phyloP scores from a whole-genome alignment of 1,140 invertebrate species.

The Parasteatoda tepidariorum region DNA sequence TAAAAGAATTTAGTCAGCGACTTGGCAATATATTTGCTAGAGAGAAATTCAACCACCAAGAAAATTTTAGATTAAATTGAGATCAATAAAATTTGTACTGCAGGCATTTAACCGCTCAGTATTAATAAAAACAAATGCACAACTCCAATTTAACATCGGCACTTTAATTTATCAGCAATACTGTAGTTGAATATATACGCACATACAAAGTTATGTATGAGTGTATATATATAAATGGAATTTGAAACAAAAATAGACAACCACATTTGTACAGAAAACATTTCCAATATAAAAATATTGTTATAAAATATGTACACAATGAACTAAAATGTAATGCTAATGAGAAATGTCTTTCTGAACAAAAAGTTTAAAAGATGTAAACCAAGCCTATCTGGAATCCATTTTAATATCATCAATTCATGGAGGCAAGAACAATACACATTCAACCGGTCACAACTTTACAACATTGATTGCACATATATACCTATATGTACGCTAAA shows the following conservation, averaged over 20 bases:
- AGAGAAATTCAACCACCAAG: too few relatives aligned
- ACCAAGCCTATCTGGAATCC: conserved; percentile 29
- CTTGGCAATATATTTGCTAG: too few relatives aligned
- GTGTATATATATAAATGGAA: neutral
- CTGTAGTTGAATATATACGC: conserved; percentile 23
- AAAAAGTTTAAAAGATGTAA: conserved; percentile 46
- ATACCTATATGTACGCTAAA: neutral
- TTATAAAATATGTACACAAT: conserved; percentile 59
- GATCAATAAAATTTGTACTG: too few relatives aligned
- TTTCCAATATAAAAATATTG: conserved; percentile 60
- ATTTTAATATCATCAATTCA: conserved; percentile 28
- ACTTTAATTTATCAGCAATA: conserved; percentile 53
- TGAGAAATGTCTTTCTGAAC: conserved; percentile 30
- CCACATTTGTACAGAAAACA: conserved; percentile 59
- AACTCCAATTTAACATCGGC: conserved; percentile 15
- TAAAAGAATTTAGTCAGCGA: too few relatives aligned
- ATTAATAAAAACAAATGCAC: neutral
- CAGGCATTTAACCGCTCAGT: too few relatives aligned
- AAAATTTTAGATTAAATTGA: too few relatives aligned
- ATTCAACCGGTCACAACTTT: neutral
- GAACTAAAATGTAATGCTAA: conserved; percentile 55
- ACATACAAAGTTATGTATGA: neutral
- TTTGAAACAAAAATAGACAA: conserved; percentile 25
- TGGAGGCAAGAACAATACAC: neutral
- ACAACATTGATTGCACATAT: conserved; percentile 48